Conservation (phyloP, 64 coral and sea anemone species). For the Montipora sp. region DNA sequence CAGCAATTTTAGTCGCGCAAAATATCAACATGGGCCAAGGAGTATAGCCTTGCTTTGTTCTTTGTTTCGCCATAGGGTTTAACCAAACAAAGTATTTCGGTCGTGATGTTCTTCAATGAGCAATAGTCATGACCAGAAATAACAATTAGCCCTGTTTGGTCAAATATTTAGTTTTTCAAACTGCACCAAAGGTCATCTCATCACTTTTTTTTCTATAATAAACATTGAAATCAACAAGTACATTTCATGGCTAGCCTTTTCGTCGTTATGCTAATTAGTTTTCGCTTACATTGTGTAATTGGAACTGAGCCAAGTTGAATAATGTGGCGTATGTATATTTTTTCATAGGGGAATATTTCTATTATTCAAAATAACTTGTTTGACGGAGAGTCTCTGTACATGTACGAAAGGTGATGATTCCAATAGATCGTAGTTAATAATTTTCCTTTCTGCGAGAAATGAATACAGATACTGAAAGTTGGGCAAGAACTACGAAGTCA, state of each 20-base stretch:
- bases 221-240: neutral
- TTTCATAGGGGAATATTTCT: neutral
- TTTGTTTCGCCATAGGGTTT: neutral
- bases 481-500: neutral
- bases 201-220: too few species aligned
- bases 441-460: too few species aligned
- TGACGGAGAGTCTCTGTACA: neutral
- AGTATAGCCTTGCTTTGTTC: neutral
- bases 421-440: neutral
- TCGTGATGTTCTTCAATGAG: neutral
- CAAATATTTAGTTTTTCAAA: neutral
- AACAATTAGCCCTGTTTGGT: neutral
- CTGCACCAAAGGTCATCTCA: too few species aligned
- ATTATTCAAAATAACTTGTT: neutral
- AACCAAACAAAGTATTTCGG: neutral
- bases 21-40: conserved; percentile 32
- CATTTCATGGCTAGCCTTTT: neutral
- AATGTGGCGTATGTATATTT: neutral
- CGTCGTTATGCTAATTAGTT: neutral
- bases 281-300: neutral
- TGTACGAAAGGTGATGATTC: neutral
- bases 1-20: conserved; percentile 44
- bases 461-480: neutral
- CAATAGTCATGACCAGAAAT: too few species aligned
- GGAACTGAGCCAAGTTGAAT: neutral